Evolutionary conservation across 2,113 vertebrate genomes (phyloP).

Genomic region (Callipepla californica): DNA sequence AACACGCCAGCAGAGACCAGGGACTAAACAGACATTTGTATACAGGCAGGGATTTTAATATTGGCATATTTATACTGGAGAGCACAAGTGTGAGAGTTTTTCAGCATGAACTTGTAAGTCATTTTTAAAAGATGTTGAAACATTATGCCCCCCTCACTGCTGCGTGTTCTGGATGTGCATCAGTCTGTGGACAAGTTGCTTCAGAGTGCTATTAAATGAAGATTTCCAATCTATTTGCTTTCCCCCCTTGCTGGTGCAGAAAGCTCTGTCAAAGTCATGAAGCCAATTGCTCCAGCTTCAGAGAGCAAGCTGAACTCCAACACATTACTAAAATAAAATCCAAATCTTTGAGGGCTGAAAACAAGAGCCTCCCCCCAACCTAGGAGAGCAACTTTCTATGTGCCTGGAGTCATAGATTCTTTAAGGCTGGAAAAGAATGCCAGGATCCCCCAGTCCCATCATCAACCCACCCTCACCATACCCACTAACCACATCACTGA

Average conservation of each 20-base stretch:
- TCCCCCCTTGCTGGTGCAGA: background rate
- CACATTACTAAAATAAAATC: background rate
- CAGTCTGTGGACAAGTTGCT: conserved; percentile 11
- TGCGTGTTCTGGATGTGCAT: background rate
- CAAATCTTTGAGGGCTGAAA: background rate
- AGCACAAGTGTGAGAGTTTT: background rate
- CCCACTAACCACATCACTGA: too few relatives aligned
- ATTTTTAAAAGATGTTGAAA: background rate
- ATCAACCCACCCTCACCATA: too few relatives aligned
- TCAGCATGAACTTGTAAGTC: background rate
- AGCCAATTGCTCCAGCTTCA: background rate
- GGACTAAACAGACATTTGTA: conserved; percentile 12
- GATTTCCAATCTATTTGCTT: conserved; percentile 6
- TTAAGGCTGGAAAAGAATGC: too few relatives aligned
- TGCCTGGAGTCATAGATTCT: background rate
- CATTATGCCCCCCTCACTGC: background rate
- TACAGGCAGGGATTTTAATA: conserved; percentile 24
- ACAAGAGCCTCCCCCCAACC: background rate
- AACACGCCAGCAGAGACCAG: background rate
- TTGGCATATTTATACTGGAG: conserved; percentile 12
- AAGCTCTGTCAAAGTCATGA: conserved; percentile 20
- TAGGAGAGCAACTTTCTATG: background rate
- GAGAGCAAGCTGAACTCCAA: background rate
- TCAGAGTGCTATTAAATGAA: background rate
- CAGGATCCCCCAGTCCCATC: too few relatives aligned